Evolutionary conservation across 2,113 vertebrate species (phyloP), one percentile per base, ranked within the genome.

Genomic region (Nothoprocta pentlandii): DNA sequence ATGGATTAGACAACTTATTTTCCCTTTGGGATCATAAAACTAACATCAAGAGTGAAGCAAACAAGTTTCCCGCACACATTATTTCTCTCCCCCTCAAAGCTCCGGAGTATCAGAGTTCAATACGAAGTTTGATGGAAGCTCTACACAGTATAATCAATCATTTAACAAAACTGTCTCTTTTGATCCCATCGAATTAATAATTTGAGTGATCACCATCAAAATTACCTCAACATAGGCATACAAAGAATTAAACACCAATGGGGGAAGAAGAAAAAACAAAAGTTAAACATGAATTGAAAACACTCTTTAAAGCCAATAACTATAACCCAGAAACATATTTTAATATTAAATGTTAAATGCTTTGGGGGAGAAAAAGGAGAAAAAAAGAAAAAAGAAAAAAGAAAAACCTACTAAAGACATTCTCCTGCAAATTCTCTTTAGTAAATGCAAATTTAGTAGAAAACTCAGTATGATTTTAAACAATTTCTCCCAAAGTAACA

Each of bases 1-100:
- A 93, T 77, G 85, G 93, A 81, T 34, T 81, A 95, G 95, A 51
- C 81, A 93, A 93, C 75, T 51, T 77, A 66, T 51, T 62, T 56
- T 84, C 69, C 89, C 77, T 70, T 68, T 73, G 85, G 85, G 86
- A 94, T 89, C 74, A 91, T 59, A 69, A 82, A 85, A 78, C 69
- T 75, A 94, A 79, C 82, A 94, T 81, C 68, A 80, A 97, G 86
- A 69, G 77, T 95, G 94, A 96, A 96, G 79, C 94, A 96, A 95
- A 94, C 93, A 96, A 85, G 81, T 92, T 93, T 88, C 91, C 92
- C 93, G 93, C 89, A 92, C 80, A 81, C 49, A 94, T 62, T 75
- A 85, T 30, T 75, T 88, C 87, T 89, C 67, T 73, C 74, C 92
- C 63, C 54, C 85, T 95, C 91, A 58, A 93, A 82, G 70, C 89